These are phyloP conservation scores for Benthosema pterotum DNA, from an alignment of 2,797 vertebrate genomes.

Conservation along the genomic window DNA sequence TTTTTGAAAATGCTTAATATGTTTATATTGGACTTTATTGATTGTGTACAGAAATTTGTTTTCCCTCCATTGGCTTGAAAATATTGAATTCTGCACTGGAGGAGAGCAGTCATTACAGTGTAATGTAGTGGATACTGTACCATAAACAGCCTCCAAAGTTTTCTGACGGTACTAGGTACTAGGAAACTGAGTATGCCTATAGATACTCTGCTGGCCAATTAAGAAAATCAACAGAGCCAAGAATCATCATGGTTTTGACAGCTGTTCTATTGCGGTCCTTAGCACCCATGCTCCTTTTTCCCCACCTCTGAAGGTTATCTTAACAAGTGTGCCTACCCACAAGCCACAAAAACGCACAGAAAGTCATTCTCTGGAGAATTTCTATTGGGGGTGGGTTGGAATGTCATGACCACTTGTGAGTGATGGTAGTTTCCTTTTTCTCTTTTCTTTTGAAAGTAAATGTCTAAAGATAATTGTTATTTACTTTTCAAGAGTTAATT, in stretches of 20 bases:
- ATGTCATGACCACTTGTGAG: conserved; percentile 74
- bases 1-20: conserved; percentile 38
- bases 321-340: conserved; percentile 50
- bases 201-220: conserved; percentile 4
- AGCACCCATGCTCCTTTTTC: conserved; percentile 36
- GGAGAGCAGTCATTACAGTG: conserved; percentile 30
- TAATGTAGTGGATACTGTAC: no score
- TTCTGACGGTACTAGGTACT: not conserved
- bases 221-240: conserved; percentile 23
- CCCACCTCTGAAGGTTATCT: conserved; percentile 60
- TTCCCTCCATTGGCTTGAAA: conserved; percentile 15
- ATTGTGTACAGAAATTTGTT: conserved; percentile 30
- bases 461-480: conserved; percentile 39
- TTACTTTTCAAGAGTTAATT: conserved; percentile 45
- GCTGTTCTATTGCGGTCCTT: conserved; percentile 47
- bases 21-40: conserved; percentile 46
- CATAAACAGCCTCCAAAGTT: conserved; percentile 23
- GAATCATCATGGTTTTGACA: conserved; percentile 47
- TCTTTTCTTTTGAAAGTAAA: conserved; percentile 38
- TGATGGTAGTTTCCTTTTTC: conserved; percentile 67
- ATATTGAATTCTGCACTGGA: conserved; percentile 47
- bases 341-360: conserved; percentile 47
- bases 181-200: not conserved
- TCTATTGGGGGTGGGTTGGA: conserved; percentile 32
- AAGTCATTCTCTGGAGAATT: conserved; percentile 60